Percentiles rank a stretch among this genome's conserved stretches.
These are phyloP conservation scores for Danio aesculapii DNA, from an alignment of 2,797 vertebrate species.

Conservation along the genomic window DNA sequence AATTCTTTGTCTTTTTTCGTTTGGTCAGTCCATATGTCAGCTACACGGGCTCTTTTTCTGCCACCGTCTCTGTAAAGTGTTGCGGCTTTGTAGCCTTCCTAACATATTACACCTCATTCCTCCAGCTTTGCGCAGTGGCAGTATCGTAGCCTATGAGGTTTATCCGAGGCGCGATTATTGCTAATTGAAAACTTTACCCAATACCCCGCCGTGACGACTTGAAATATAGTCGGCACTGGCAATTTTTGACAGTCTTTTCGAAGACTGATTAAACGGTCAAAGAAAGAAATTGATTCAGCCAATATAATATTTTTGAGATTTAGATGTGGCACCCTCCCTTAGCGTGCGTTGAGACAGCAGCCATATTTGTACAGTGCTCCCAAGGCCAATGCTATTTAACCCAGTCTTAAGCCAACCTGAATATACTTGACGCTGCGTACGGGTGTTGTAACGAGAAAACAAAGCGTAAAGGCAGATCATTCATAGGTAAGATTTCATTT, in stretches of 20 bases:
- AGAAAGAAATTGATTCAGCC: too few species aligned
- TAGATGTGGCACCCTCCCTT: too few species aligned
- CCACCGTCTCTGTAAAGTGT: neutral
- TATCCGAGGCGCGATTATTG: constrained; percentile 87
- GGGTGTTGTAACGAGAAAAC: too few species aligned
- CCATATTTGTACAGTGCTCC: too few species aligned
- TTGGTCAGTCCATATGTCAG: too few species aligned
- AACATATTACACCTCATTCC: rapidly evolving
- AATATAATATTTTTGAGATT: too few species aligned
- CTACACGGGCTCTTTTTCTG: rapidly evolving
- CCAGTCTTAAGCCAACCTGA: too few species aligned
- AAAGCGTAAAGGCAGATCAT: too few species aligned
- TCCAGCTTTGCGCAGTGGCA: constrained; percentile 83
- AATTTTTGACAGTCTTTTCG: constrained; percentile 87
- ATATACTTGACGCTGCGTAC: too few species aligned
- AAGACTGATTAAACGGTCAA: constrained; percentile 61
- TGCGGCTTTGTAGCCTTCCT: neutral
- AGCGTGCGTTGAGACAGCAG: too few species aligned
- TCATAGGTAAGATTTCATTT: too few species aligned
- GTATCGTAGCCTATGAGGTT: constrained; percentile 86
- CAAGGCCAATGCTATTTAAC: too few species aligned
- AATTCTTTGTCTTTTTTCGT: rapidly evolving
- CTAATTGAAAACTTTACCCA: constrained; percentile 89
- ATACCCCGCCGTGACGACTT: constrained; percentile 83
- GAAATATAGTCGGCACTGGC: constrained; percentile 87